Evolutionary conservation across 2,888 invertebrate genomes (phyloP).

Genomic region (Drosophila pseudotalamancana): DNA sequence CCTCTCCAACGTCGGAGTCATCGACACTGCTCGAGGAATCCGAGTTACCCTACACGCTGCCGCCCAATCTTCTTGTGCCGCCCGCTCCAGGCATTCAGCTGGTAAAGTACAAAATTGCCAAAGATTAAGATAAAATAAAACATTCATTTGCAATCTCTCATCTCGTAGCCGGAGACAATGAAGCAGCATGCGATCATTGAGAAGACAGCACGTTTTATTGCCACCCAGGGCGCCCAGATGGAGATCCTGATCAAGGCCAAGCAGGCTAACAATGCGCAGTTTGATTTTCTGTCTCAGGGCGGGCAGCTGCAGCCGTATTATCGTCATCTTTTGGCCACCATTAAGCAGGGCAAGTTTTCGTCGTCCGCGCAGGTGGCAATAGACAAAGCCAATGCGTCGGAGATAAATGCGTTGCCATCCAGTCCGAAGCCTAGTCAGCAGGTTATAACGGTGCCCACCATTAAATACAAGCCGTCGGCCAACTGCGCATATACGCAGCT

Average conservation of each 20-base stretch:
- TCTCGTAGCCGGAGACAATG: constrained; percentile 90
- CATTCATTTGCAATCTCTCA: neutral
- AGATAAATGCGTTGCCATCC: constrained; percentile 11
- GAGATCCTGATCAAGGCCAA: constrained; percentile 99
- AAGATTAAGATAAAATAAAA: neutral
- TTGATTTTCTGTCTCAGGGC: constrained; percentile 95
- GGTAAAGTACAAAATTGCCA: constrained; percentile 85
- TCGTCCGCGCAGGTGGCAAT: constrained; percentile 41
- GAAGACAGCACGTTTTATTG: constrained; percentile 95
- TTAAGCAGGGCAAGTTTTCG: constrained; percentile 88
- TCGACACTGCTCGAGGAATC: constrained; percentile 86
- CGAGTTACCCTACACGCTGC: constrained; percentile 91
- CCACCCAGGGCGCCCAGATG: constrained; percentile 97
- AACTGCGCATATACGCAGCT: constrained; percentile 95
- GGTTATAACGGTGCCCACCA: constrained; percentile 85
- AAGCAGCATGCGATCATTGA: constrained; percentile 97
- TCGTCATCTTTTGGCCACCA: constrained; percentile 89
- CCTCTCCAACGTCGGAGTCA: constrained; percentile 40
- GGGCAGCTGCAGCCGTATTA: constrained; percentile 95
- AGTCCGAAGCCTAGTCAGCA: constrained; percentile 51
- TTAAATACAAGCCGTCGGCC: constrained; percentile 92
- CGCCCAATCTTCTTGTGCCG: constrained; percentile 90
- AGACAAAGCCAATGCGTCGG: constrained; percentile 42
- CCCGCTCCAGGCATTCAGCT: constrained; percentile 89
- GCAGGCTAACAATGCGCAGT: constrained; percentile 96